A percentile compares a stretch with the other conserved stretches of the same genome.
Evolutionary conservation across 2,797 vertebrate species (phyloP).

Genomic region (Melanotaenia maccullochi): DNA sequence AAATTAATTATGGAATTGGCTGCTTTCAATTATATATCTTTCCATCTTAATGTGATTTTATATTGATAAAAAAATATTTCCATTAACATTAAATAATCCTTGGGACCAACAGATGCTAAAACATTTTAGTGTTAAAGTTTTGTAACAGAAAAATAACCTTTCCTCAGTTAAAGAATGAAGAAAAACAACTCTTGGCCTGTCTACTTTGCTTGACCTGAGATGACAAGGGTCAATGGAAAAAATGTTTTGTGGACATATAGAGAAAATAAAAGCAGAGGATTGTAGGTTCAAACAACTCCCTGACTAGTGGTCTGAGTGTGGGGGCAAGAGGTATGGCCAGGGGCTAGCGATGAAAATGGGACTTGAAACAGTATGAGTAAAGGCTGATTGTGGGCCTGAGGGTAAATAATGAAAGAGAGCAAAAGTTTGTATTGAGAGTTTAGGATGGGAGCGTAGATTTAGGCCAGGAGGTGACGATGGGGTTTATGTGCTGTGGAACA

Average conservation of each 20-base stretch:
- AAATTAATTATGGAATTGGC: background rate
- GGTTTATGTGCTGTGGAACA: slow-evolving; percentile 5
- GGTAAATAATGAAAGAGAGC: slow-evolving; percentile 9
- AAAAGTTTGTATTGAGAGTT: slow-evolving; percentile 18
- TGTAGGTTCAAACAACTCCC: slow-evolving; percentile 12
- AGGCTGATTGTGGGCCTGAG: slow-evolving; percentile 19
- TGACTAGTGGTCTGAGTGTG: slow-evolving; percentile 16
- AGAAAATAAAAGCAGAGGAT: slow-evolving; percentile 30
- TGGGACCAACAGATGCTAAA: background rate
- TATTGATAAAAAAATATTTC: too few species aligned
- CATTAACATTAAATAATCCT: background rate
- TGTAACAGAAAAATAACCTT: background rate
- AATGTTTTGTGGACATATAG: slow-evolving; percentile 25
- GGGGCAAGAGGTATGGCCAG: slow-evolving; percentile 20
- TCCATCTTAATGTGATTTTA: background rate
- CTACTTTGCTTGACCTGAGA: slow-evolving; percentile 26
- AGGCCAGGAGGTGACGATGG: slow-evolving; percentile 6
- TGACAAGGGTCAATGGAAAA: slow-evolving; percentile 42
- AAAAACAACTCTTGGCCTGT: slow-evolving; percentile 9
- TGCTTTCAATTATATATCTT: background rate
- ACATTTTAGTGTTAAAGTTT: background rate
- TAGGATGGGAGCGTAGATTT: slow-evolving; percentile 12
- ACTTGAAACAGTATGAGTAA: slow-evolving; percentile 22
- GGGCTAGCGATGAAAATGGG: slow-evolving; percentile 41
- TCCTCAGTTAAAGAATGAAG: slow-evolving; percentile 10